Evolutionary conservation across 2,797 vertebrate species (phyloP), one percentile per base, ranked within the genome.

Genomic region (Pseudochirops corinnae): DNA sequence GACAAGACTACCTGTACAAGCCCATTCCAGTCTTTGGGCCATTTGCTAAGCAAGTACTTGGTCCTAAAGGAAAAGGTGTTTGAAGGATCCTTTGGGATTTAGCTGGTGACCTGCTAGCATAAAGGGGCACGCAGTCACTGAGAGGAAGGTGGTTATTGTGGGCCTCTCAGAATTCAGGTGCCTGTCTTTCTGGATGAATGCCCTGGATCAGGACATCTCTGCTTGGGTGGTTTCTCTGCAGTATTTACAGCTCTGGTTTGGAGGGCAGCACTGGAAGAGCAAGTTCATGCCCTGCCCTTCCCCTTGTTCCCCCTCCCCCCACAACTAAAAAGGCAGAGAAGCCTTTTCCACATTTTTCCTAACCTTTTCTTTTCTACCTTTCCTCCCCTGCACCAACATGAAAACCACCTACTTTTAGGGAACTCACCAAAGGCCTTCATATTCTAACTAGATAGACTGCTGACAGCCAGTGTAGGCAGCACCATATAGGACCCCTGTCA

Each of bases 141-240:
- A 87, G 74, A 67, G 33, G 31, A 28, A 87, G 21, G 24, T 21
- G 39, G 50, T 87, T 87, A 87, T 87, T 4, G n/a, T 46, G 74
- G 74, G 2, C 39, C 74, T 87, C 9, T 87, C 21, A 46, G 74
- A 87, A 87, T 87, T 46, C 39, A 87, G 74, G 26, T 87, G 21
- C 21, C 74, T 46, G 1, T n/a, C 92, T 31, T 91, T 92, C 55
- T 0, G 52, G 90, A 21, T 46, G 7, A 58, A n/a, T 39, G 31
- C 90, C 62, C 90, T 90, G 62, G 91, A 57, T 74, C 33, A 14
- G 26, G 33, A 39, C 39, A 93, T 93, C 91, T 95, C 91, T 87
- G 74, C 50, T 0, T 0, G 53, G 60, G 9, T 56, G 46, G 50
- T 90, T 67, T 60, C 91, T 6, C 12, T 39, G 90, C 60, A 92